Percentiles rank a stretch among this genome's conserved stretches.
Evolutionary conservation across 1,140 invertebrate species (phyloP).

Genomic region (Habropoda laboriosa): DNA sequence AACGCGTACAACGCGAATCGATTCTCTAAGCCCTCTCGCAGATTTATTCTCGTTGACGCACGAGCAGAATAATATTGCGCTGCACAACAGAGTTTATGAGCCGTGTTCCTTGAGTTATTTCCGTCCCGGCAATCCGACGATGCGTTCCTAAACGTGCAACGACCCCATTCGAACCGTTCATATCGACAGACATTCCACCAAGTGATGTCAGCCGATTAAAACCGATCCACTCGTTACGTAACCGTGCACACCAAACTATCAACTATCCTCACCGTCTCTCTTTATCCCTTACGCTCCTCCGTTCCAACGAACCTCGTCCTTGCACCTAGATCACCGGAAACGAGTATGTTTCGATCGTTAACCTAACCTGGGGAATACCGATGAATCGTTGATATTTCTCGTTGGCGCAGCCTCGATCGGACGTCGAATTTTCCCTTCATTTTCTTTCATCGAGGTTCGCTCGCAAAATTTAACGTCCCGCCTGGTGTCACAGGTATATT

Average conservation of each 20-base stretch:
- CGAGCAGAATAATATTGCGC: constrained; percentile 56
- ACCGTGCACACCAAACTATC: neutral
- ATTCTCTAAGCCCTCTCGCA: constrained; percentile 34
- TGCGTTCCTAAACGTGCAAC: constrained; percentile 74
- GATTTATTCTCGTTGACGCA: constrained; percentile 46
- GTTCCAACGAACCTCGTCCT: neutral
- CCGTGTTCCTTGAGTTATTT: constrained; percentile 71
- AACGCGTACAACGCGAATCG: constrained; percentile 32
- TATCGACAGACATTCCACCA: constrained; percentile 52
- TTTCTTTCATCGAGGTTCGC: too few species aligned
- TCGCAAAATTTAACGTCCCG: neutral
- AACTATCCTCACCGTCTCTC: too few species aligned
- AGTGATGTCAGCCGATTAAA: constrained; percentile 56
- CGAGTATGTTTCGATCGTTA: neutral
- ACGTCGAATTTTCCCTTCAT: neutral
- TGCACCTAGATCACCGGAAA: neutral
- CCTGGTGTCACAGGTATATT: neutral
- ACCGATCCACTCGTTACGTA: constrained; percentile 47
- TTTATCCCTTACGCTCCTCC: neutral
- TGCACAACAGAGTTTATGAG: constrained; percentile 65
- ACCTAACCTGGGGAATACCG: too few species aligned
- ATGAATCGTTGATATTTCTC: neutral
- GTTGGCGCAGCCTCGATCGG: neutral
- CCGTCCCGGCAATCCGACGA: constrained; percentile 69
- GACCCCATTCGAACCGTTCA: constrained; percentile 65